These are phyloP conservation scores for Desmophyllum pertusum DNA, from an alignment of 92 coral and sea anemone species.

Conservation along the genomic window DNA sequence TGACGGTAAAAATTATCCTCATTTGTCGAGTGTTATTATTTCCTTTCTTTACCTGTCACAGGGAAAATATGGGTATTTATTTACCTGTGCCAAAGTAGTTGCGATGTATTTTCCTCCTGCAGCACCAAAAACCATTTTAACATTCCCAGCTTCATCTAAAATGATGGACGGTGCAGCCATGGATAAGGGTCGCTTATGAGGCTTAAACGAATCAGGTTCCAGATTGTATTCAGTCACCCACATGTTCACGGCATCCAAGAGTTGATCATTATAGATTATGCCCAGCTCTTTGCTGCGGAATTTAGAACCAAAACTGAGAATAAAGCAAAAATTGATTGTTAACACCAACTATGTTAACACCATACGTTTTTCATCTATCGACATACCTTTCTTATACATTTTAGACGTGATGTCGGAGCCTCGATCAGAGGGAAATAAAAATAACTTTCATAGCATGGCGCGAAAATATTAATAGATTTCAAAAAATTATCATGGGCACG, in stretches of 20 bases:
- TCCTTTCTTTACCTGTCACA: too few species aligned
- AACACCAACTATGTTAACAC: not conserved
- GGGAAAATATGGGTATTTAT: not conserved
- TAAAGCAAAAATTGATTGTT: not conserved
- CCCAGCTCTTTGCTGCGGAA: conserved; percentile 73
- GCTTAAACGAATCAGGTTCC: conserved; percentile 65
- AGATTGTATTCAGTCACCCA: conserved; percentile 85
- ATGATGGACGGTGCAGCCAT: conserved; percentile 80
- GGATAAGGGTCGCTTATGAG: conserved; percentile 81
- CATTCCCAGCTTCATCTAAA: conserved; percentile 65
- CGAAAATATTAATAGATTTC: too few species aligned
- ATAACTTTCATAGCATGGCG: too few species aligned
- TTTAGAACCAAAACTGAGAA: conserved; percentile 76
- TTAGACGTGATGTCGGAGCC: too few species aligned
- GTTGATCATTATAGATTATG: conserved; percentile 80
- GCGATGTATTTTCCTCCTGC: conserved; percentile 90
- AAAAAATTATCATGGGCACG: too few species aligned
- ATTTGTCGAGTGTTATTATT: too few species aligned
- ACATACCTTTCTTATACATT: too few species aligned
- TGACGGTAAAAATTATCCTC: too few species aligned
- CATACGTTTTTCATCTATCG: not conserved
- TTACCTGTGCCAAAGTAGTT: conserved; percentile 80
- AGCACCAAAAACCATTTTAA: conserved; percentile 89
- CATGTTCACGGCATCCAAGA: conserved; percentile 79
- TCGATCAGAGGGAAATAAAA: too few species aligned